Conservation (phyloP, 92 coral and sea anemone species). For the Paramuricea clavata region DNA sequence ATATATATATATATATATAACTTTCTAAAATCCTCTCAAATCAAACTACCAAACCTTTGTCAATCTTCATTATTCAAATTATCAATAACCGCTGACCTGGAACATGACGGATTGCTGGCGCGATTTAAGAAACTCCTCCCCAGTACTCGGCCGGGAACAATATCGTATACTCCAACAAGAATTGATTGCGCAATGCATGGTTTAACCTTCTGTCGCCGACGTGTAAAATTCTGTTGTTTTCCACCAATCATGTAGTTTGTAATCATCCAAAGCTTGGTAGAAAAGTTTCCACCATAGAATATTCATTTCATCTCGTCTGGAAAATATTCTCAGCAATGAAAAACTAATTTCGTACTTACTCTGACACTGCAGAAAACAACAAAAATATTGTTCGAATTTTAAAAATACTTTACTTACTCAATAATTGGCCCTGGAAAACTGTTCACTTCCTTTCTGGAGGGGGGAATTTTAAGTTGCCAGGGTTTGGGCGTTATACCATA, state of each 20-base stretch:
- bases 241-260: constrained; percentile 80
- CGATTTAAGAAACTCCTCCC: neutral
- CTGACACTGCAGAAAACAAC: neutral
- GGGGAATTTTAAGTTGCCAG: constrained; percentile 75
- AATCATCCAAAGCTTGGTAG: constrained; percentile 66
- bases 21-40: neutral
- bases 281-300: constrained; percentile 75
- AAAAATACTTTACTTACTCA: constrained; percentile 27
- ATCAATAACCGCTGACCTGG: neutral
- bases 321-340: too few species aligned
- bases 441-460: constrained; percentile 80
- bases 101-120: neutral
- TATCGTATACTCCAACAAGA: neutral
- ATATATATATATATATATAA: too few species aligned
- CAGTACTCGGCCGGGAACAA: neutral
- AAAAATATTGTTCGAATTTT: too few species aligned
- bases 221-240: constrained; percentile 69
- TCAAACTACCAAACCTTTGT: too few species aligned
- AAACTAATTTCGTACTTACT: too few species aligned
- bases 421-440: constrained; percentile 68
- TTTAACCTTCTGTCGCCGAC: constrained; percentile 61
- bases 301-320: constrained; percentile 63
- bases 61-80: neutral
- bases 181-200: too few species aligned
- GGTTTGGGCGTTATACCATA: constrained; percentile 80